Evolutionary conservation across 2,113 vertebrate species (phyloP).

Genomic region (Gymnarchus niloticus): DNA sequence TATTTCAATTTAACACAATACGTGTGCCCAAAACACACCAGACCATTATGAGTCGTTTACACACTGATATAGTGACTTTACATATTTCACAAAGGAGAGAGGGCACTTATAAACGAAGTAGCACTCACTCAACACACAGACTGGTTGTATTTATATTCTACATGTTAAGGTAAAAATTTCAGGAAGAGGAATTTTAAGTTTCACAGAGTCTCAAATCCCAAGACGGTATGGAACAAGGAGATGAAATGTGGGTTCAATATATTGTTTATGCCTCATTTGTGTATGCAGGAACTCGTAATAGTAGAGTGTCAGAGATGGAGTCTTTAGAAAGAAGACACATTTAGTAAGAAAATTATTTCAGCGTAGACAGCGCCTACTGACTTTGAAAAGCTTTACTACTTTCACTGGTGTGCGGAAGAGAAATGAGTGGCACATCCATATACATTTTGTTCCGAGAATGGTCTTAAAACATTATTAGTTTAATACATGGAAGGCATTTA

Average conservation of each 20-base stretch:
- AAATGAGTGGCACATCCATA: not conserved
- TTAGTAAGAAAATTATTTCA: not conserved
- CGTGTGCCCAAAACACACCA: not conserved
- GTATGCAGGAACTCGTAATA: not conserved
- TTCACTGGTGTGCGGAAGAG: not conserved
- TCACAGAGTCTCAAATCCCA: not conserved
- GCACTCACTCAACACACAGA: not conserved
- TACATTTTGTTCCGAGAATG: not conserved
- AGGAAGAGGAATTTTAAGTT: not conserved
- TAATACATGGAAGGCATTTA: not conserved
- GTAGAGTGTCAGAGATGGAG: not conserved
- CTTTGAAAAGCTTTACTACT: not conserved
- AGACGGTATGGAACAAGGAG: not conserved
- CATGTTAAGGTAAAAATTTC: not conserved
- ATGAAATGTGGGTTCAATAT: not conserved
- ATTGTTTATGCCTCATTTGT: not conserved
- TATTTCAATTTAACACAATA: not conserved
- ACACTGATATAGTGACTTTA: not conserved
- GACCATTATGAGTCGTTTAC: not conserved
- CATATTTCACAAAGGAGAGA: not conserved
- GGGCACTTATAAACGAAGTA: not conserved
- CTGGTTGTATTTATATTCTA: not conserved
- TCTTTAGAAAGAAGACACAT: not conserved
- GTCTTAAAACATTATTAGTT: not conserved
- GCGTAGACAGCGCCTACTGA: too few species aligned